phyloP scores from a whole-genome alignment of 2,888 invertebrate genomes.

The Ectemnius lituratus region DNA sequence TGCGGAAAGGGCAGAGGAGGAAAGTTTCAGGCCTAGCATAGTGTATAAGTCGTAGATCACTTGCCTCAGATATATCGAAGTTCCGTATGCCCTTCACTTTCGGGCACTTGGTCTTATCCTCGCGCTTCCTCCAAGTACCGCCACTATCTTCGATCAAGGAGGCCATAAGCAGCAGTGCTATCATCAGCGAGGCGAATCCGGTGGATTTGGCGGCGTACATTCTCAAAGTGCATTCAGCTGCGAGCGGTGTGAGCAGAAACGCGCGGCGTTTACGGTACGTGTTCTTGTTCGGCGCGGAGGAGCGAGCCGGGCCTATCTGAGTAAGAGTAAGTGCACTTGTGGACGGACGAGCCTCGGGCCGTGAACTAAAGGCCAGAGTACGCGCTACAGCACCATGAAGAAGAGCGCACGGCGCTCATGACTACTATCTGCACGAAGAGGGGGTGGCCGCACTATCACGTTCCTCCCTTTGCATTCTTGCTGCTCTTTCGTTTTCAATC shows the following conservation, averaged over 20 bases:
- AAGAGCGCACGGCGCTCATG: slow-evolving; percentile 44
- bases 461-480: slow-evolving; percentile 74
- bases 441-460: slow-evolving; percentile 67
- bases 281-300: slow-evolving; percentile 6
- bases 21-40: no score
- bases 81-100: slow-evolving; percentile 88
- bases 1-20: no score
- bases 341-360: slow-evolving; percentile 32
- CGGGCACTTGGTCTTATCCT: slow-evolving; percentile 86
- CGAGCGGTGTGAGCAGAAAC: slow-evolving; percentile 26
- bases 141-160: slow-evolving; percentile 38
- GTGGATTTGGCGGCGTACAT: slow-evolving; percentile 48
- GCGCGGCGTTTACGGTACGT: slow-evolving; percentile 12
- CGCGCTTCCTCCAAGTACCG: slow-evolving; percentile 77
- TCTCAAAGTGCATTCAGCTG: slow-evolving; percentile 49
- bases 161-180: slow-evolving; percentile 41
- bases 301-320: not conserved
- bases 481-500: slow-evolving; percentile 67
- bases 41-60: not conserved
- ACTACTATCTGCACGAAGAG: slow-evolving; percentile 57
- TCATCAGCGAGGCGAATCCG: slow-evolving; percentile 38
- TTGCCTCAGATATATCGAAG: slow-evolving; percentile 87
- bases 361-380: slow-evolving; percentile 54
- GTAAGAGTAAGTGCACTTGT: slow-evolving; percentile 26
- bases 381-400: slow-evolving; percentile 37